These are phyloP conservation scores for Hyposoter didymator DNA, from an alignment of 2,888 invertebrate genomes.

Conservation along the genomic window DNA sequence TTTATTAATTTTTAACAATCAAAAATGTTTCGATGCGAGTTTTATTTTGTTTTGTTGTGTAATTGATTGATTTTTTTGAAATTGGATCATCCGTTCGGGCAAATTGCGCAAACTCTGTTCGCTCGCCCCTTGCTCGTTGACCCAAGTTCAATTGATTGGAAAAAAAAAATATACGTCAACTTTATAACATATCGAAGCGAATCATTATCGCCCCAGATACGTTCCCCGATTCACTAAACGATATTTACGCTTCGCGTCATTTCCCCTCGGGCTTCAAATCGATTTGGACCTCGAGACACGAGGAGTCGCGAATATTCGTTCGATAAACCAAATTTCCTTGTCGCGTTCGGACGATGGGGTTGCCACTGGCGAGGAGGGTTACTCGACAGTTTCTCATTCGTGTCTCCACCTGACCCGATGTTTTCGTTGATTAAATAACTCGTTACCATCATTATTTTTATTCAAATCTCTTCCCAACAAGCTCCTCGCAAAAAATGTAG, in stretches of 20 bases:
- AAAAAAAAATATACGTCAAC: neutral
- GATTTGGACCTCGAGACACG: constrained; percentile 43
- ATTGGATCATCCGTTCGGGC: neutral
- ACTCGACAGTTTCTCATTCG: neutral
- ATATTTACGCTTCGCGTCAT: constrained; percentile 20
- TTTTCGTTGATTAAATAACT: neutral
- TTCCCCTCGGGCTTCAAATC: constrained; percentile 39
- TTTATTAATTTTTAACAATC: neutral
- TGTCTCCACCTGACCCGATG: neutral
- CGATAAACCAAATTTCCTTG: constrained; percentile 54
- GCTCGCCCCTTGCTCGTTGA: neutral
- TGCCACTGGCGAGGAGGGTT: constrained; percentile 18
- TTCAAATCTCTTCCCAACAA: neutral
- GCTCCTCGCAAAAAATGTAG: neutral
- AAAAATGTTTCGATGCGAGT: neutral
- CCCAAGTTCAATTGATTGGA: constrained; percentile 10
- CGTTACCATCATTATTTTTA: neutral
- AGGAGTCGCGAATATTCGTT: constrained; percentile 52
- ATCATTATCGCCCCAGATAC: constrained; percentile 20
- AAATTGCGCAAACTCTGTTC: neutral
- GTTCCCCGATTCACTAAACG: constrained; percentile 3
- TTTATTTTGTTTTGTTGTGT: neutral
- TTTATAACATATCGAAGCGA: neutral
- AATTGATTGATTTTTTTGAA: neutral
- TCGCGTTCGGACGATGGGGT: constrained; percentile 32